A percentile compares a stretch with the other conserved stretches of the same genome.
These are phyloP conservation scores for Pseudorhombus dupliciocellatus DNA, from an alignment of 2,113 vertebrate genomes.

Conservation along the genomic window DNA sequence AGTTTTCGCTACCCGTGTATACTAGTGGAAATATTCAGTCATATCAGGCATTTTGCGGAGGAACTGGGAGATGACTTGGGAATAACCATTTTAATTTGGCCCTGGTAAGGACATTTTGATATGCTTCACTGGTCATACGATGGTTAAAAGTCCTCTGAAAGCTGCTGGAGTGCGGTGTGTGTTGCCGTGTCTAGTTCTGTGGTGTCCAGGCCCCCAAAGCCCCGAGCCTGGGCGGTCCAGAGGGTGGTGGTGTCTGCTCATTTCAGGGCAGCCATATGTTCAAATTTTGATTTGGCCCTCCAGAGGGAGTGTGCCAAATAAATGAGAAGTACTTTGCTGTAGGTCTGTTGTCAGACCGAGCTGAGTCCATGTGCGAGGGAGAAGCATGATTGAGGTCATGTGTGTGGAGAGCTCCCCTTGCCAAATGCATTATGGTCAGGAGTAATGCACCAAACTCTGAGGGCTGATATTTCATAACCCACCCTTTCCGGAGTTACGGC, in stretches of 20 bases:
- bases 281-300: constrained; percentile 53
- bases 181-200: constrained; percentile 8
- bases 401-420: constrained; percentile 21
- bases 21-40: too few species aligned
- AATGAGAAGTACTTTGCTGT: constrained; percentile 49
- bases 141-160: constrained; percentile 40
- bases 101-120: constrained; percentile 16
- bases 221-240: constrained; percentile 39
- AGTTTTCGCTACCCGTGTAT: too few species aligned
- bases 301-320: constrained; percentile 34
- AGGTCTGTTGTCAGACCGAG: constrained; percentile 50
- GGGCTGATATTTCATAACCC: constrained; percentile 30
- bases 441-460: constrained; percentile 37
- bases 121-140: constrained; percentile 22
- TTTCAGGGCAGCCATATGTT: constrained; percentile 60
- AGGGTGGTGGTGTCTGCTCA: constrained; percentile 45
- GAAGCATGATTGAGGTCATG: constrained; percentile 49
- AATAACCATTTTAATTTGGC: not conserved
- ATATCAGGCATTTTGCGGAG: too few species aligned
- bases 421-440: constrained; percentile 48
- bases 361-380: constrained; percentile 14
- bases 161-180: constrained; percentile 23
- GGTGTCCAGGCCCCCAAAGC: constrained; percentile 15
- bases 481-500: constrained; percentile 9
- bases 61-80: too few species aligned